Percentiles rank a stretch among this genome's conserved stretches.
These are phyloP conservation scores for Caenorhabditis auriculariae DNA, from an alignment of 2,888 invertebrate genomes.

Conservation along the genomic window DNA sequence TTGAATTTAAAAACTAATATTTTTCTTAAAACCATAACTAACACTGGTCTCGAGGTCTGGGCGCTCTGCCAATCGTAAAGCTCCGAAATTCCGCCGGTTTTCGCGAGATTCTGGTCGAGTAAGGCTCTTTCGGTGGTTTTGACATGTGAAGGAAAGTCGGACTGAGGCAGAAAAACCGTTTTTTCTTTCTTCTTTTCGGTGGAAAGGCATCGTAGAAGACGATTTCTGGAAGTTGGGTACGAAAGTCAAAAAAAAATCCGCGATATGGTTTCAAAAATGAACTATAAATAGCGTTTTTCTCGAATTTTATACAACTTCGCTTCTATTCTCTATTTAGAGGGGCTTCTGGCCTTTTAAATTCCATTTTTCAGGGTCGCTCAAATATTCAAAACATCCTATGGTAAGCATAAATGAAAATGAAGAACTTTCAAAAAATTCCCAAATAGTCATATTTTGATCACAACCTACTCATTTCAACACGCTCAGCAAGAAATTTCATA, in stretches of 20 bases:
- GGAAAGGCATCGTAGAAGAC: background rate
- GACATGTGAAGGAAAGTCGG: constrained; percentile 44
- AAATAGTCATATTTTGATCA: background rate
- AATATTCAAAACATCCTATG: no score
- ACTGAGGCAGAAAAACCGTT: constrained; percentile 48
- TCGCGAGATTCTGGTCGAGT: constrained; percentile 46
- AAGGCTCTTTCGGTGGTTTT: constrained; percentile 50
- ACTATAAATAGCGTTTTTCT: background rate
- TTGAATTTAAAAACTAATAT: background rate
- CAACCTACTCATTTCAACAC: background rate
- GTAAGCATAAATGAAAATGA: no score
- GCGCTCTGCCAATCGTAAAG: constrained; percentile 79
- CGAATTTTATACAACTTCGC: no score
- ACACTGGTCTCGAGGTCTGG: background rate
- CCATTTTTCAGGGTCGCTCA: no score
- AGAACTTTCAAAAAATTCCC: background rate
- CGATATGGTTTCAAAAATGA: background rate
- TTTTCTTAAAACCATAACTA: background rate
- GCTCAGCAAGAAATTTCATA: constrained; percentile 1
- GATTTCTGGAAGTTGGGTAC: background rate
- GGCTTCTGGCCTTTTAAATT: no score
- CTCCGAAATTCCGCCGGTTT: constrained; percentile 61
- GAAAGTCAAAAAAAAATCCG: background rate
- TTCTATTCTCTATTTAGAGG: no score
- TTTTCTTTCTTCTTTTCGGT: constrained; percentile 20